Evolutionary conservation across 1,140 invertebrate genomes (phyloP).

Genomic region (Antheraea pernyi): DNA sequence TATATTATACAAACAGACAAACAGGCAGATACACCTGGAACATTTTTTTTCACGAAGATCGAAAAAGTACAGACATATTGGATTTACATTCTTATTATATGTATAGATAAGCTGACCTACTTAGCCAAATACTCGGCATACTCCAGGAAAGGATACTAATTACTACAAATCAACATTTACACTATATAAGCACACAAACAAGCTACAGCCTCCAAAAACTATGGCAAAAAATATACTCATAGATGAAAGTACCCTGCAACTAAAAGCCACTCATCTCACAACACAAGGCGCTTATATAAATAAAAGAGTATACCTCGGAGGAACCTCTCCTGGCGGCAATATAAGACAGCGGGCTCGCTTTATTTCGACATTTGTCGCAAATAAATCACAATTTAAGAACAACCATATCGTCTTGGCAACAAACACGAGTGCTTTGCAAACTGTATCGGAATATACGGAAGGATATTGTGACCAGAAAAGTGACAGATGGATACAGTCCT

Average conservation of each 20-base stretch:
- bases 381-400: conserved; percentile 5
- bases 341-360: background rate
- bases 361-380: conserved; percentile 4
- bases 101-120: no score
- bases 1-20: no score
- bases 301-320: conserved; percentile 2
- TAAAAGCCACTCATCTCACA: background rate
- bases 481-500: background rate
- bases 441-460: background rate
- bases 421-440: conserved; percentile 4
- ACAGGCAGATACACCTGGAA: no score
- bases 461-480: background rate
- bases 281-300: background rate
- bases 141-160: no score
- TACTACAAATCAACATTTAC: no score
- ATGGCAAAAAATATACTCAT: background rate
- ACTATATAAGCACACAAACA: background rate
- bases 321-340: conserved; percentile 1
- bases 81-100: no score
- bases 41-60: no score
- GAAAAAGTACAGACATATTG: no score
- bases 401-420: conserved; percentile 2
- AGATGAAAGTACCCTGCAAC: background rate
- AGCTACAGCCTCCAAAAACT: background rate
- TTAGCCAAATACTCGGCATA: no score